A percentile compares a stretch with the other conserved stretches of the same genome.
Conservation (phyloP, 2,797 vertebrate genomes). For the Pelobates cultripes region DNA sequence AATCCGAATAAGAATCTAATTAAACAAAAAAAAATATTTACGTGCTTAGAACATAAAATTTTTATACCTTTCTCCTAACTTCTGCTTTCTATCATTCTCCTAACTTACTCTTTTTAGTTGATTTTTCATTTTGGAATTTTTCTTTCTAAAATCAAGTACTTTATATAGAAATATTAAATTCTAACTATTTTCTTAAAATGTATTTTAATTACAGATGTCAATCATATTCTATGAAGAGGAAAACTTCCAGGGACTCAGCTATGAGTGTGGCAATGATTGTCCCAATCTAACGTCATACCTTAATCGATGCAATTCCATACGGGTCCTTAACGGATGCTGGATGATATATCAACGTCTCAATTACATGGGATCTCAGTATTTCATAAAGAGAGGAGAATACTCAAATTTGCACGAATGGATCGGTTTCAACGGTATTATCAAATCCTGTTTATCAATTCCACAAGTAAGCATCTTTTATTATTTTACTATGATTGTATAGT, state of each 20-base stretch:
- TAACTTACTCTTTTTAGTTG: too few species aligned
- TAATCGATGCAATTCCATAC: constrained; percentile 35
- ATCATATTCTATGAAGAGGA: constrained; percentile 41
- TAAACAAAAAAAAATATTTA: too few species aligned
- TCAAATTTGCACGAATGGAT: constrained; percentile 32
- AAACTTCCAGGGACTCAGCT: constrained; percentile 30
- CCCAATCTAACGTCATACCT: constrained; percentile 27
- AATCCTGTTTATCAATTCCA: constrained; percentile 40
- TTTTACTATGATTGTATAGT: neutral
- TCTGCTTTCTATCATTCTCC: too few species aligned
- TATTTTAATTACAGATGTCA: constrained; percentile 31
- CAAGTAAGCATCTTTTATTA: constrained; percentile 18
- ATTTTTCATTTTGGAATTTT: too few species aligned
- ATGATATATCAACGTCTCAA: constrained; percentile 37
- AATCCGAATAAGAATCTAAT: too few species aligned
- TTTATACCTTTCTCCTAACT: too few species aligned
- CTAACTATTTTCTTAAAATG: neutral
- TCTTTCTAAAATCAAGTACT: neutral
- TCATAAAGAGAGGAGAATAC: constrained; percentile 41
- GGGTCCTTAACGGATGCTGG: constrained; percentile 40
- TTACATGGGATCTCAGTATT: constrained; percentile 46
- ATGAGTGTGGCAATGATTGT: constrained; percentile 38
- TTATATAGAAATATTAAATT: too few species aligned
- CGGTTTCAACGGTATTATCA: constrained; percentile 41
- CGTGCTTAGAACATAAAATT: too few species aligned